phyloP scores from a whole-genome alignment of 2,888 invertebrate genomes.

The Coelopa pilipes region DNA sequence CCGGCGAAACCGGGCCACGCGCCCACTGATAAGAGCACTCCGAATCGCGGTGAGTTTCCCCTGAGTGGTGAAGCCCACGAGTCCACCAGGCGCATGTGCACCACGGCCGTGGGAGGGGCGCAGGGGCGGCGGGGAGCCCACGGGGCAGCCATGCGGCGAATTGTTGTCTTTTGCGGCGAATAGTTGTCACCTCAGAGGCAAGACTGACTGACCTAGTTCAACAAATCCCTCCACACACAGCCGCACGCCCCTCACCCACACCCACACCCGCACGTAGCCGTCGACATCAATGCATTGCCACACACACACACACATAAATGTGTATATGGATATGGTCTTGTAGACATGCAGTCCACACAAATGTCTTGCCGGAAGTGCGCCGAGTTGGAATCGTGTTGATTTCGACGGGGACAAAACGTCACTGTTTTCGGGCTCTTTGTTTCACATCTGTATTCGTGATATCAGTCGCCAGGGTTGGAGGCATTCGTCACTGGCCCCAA shows the following conservation, averaged over 20 bases:
- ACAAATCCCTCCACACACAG: slow-evolving; percentile 21
- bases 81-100: not conserved
- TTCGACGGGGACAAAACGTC: too few relatives aligned
- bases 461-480: too few relatives aligned
- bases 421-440: too few relatives aligned
- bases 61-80: too few relatives aligned
- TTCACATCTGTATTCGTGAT: too few relatives aligned
- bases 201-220: slow-evolving; percentile 41
- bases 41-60: not conserved
- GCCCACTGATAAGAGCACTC: not conserved
- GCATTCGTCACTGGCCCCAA: too few relatives aligned
- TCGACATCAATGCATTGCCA: too few relatives aligned
- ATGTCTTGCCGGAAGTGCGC: not conserved
- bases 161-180: slow-evolving; percentile 20
- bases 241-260: not conserved
- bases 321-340: not conserved
- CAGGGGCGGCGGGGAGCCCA: not conserved
- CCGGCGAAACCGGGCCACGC: too few relatives aligned
- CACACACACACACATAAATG: too few relatives aligned
- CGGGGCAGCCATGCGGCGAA: slow-evolving; percentile 27
- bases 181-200: slow-evolving; percentile 38
- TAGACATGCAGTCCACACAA: not conserved
- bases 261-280: too few relatives aligned
- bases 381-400: not conserved
- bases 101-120: not conserved